A percentile compares a stretch with the other conserved stretches of the same genome.
Conservation (phyloP, 92 coral and sea anemone genomes). For the Zoanthus gigantus region DNA sequence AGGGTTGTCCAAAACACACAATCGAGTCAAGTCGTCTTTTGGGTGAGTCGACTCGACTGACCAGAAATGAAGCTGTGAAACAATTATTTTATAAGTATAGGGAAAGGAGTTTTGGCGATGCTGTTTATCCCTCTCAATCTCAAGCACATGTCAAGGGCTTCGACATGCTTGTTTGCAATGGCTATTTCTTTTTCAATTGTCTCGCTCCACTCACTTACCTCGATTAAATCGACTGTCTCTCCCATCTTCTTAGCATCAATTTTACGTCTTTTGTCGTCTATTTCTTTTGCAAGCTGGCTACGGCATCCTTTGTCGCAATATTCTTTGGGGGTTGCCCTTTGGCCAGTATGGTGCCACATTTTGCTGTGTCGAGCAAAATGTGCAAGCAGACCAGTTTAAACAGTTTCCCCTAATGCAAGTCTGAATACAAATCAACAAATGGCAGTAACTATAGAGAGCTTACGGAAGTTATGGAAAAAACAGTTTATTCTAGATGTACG, state of each 20-base stretch:
- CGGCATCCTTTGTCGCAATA: slow-evolving; percentile 14
- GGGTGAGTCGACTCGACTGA: no score
- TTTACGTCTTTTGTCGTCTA: slow-evolving; percentile 2
- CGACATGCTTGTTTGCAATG: background rate
- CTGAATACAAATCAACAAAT: no score
- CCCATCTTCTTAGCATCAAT: background rate
- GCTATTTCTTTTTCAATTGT: background rate
- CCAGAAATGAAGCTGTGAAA: no score
- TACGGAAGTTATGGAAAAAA: no score
- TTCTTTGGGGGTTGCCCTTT: slow-evolving; percentile 5
- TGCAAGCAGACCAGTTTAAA: no score
- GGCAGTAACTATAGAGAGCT: no score
- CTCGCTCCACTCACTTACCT: slow-evolving; percentile 1
- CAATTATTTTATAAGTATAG: no score
- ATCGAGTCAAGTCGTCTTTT: no score
- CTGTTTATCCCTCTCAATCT: slow-evolving; percentile 8
- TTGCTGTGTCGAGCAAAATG: background rate
- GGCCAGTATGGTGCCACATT: slow-evolving; percentile 9
- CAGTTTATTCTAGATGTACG: no score
- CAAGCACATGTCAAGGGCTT: slow-evolving; percentile 5
- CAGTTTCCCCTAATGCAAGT: no score
- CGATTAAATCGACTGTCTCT: background rate
- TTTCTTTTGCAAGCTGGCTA: slow-evolving; percentile 9
- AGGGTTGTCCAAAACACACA: no score
- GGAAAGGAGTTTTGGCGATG: background rate